Evolutionary conservation across 2,797 vertebrate genomes (phyloP).

Genomic region (Gymnopithys bicolor): DNA sequence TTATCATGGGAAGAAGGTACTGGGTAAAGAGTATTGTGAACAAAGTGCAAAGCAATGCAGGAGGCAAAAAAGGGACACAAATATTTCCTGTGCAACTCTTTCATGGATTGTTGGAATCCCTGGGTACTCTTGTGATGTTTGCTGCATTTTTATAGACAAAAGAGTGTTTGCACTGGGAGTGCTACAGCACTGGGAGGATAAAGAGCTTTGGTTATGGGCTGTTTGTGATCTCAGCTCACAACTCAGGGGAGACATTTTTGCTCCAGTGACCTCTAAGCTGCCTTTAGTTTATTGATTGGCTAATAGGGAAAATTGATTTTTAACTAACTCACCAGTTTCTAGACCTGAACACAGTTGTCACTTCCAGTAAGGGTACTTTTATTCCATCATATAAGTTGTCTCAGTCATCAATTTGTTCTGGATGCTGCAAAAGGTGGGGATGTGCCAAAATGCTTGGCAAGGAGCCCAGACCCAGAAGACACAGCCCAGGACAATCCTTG

Average conservation of each 20-base stretch:
- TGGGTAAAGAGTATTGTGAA: background rate
- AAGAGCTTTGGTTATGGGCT: background rate
- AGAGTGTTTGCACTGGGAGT: background rate
- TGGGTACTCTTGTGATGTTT: background rate
- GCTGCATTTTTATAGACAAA: background rate
- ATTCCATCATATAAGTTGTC: slow-evolving; percentile 11
- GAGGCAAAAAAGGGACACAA: background rate
- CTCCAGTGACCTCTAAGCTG: slow-evolving; percentile 44
- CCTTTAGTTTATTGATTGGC: slow-evolving; percentile 55
- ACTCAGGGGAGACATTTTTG: background rate
- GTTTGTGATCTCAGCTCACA: background rate
- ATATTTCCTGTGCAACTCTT: background rate
- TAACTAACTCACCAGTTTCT: slow-evolving; percentile 40
- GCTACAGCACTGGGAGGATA: background rate
- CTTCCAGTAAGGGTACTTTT: slow-evolving; percentile 40
- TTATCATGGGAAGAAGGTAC: background rate
- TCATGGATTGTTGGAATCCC: background rate
- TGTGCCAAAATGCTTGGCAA: slow-evolving; percentile 21
- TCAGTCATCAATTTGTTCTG: slow-evolving; percentile 11
- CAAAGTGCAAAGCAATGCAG: background rate
- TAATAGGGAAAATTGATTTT: slow-evolving; percentile 65
- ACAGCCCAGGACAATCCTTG: background rate
- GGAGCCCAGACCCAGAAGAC: background rate
- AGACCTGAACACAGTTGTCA: slow-evolving; percentile 26
- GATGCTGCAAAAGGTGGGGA: slow-evolving; percentile 6